phyloP scores from a whole-genome alignment of 2,797 vertebrate genomes.

The Falco peregrinus region DNA sequence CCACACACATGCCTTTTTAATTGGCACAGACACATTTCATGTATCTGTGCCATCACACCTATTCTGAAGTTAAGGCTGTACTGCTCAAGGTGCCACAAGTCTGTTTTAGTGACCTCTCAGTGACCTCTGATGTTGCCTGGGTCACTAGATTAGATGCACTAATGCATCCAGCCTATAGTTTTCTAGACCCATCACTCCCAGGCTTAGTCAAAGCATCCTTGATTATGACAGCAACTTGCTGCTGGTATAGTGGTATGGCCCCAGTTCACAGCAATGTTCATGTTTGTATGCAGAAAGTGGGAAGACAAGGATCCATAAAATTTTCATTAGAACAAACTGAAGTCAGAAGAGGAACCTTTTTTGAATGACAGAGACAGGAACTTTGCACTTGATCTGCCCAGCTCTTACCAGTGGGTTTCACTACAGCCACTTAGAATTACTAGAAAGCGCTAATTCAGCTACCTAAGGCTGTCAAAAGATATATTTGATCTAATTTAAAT shows the following conservation, averaged over 20 bases:
- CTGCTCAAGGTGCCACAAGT: neutral
- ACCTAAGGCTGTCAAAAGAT: neutral
- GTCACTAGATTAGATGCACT: neutral
- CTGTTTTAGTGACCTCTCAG: neutral
- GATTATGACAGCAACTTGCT: neutral
- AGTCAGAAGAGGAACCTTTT: neutral
- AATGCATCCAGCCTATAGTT: neutral
- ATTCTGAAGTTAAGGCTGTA: neutral
- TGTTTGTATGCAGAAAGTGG: neutral
- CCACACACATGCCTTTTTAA: neutral
- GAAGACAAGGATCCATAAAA: neutral
- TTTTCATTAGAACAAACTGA: neutral
- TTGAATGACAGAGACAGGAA: neutral
- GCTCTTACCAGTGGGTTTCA: neutral
- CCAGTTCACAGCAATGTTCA: neutral
- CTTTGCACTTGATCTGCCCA: neutral
- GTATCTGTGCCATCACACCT: neutral
- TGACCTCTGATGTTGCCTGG: neutral
- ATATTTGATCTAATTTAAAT: neutral
- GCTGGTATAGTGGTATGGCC: neutral
- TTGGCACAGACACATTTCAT: neutral
- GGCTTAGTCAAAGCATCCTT: neutral
- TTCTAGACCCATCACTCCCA: neutral
- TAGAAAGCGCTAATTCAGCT: neutral
- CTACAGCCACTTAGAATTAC: neutral